These are phyloP conservation scores for Spinus pinus DNA, from an alignment of 2,797 vertebrate genomes.

Conservation along the genomic window DNA sequence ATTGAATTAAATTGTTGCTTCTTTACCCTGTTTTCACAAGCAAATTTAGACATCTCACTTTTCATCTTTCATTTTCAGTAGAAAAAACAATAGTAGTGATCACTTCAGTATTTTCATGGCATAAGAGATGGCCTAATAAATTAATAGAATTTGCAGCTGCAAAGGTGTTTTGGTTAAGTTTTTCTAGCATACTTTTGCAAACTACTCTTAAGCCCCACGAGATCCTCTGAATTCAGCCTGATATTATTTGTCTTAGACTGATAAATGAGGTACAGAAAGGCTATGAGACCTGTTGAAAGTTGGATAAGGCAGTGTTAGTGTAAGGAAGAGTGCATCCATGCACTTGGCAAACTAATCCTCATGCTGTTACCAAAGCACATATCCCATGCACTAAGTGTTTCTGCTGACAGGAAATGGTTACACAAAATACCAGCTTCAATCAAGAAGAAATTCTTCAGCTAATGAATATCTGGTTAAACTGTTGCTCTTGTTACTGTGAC, in stretches of 20 bases:
- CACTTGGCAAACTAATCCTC: not conserved
- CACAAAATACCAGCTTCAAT: not conserved
- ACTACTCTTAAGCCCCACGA: not conserved
- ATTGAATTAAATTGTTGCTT: not conserved
- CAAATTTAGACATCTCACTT: not conserved
- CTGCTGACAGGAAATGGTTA: not conserved
- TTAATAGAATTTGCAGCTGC: not conserved
- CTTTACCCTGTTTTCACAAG: not conserved
- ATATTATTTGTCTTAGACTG: not conserved
- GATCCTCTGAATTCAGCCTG: not conserved
- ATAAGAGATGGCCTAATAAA: not conserved
- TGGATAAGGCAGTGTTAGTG: not conserved
- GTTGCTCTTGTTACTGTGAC: not conserved
- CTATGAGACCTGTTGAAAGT: not conserved
- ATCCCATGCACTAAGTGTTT: not conserved
- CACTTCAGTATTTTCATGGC: not conserved
- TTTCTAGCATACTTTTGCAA: not conserved
- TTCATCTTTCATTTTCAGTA: not conserved
- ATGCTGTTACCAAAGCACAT: not conserved
- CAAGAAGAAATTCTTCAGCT: not conserved
- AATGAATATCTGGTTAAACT: not conserved
- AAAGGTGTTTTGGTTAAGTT: not conserved
- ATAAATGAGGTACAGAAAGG: not conserved
- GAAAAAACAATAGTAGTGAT: not conserved
- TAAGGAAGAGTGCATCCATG: not conserved